Base-by-base conservation (phyloP, 2,797 vertebrate species). In the Champsocephalus esox region DNA sequence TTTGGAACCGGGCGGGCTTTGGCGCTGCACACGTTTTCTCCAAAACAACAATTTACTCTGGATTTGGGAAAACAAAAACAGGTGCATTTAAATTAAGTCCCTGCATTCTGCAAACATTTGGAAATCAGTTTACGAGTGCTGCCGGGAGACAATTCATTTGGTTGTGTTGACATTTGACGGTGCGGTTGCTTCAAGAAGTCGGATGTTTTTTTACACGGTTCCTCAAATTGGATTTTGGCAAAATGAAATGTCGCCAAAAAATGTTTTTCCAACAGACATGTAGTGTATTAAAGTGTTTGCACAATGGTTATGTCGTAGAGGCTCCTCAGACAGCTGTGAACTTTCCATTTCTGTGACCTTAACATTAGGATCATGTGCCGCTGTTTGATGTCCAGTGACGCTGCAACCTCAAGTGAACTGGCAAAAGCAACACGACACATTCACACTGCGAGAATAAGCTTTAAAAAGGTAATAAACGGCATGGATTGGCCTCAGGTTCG, bases 271-370 rank as follows among this genome's bases (percentile, higher is more conserved):
- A 38, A 38, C 34, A 38, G 34, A 38, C 11, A 58, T 66, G 58
- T 32, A 9, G 28, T 32, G 3, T 44, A 46, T 52, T 66, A 21
- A 12, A 21, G 9, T 59, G 51, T 41, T 16, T 46, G 50, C 11
- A 51, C 3, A 32, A n/a, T 56, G 41, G 0, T 51, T 38, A 32
- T 9, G 12, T 24, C 9, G 32, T 41, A 38, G 46, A 73, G 41
- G 38, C 60, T 73, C 38, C 54, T 28, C 13, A 41, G 79, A 82
- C 81, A 88, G 85, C 77, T 73, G 64, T 86, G 75, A 83, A 86
- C 87, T 89, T 89, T 89, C 62, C 61, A 66, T 84, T 70, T 77
- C 21, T 69, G 66, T 84, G 79, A 81, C 70, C 79, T 81, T 82
- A 85, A 75, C 66, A 49, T 72, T 70, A 64, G 74, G 56, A 85